A percentile compares a stretch with the other conserved stretches of the same genome.
These are phyloP conservation scores for Halichoerus grypus DNA, from an alignment of 2,113 vertebrate genomes.

Conservation along the genomic window DNA sequence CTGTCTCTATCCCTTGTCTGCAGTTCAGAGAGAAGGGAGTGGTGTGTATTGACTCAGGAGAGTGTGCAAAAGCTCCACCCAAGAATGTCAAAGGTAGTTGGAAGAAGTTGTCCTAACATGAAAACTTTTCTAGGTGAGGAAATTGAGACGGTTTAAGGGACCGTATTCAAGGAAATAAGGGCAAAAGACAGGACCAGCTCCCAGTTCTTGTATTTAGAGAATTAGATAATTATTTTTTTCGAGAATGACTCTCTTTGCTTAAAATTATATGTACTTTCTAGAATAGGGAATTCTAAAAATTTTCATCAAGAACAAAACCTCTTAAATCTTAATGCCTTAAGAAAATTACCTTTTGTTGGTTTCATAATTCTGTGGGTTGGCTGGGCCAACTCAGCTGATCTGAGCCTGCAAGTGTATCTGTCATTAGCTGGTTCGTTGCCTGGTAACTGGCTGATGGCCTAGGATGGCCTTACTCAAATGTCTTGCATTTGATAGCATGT, in stretches of 20 bases:
- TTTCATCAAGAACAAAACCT: not conserved
- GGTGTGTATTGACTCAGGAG: not conserved
- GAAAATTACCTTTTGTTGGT: not conserved
- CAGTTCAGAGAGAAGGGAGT: not conserved
- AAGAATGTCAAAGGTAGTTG: not conserved
- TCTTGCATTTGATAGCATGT: not conserved
- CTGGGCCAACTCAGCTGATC: no score
- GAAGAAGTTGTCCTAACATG: not conserved
- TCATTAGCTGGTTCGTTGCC: not conserved
- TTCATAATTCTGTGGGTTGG: not conserved
- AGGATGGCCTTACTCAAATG: not conserved
- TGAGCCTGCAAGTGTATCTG: fast-evolving
- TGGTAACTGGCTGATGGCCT: not conserved
- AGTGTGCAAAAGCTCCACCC: not conserved
- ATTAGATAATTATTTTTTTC: not conserved
- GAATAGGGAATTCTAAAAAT: not conserved
- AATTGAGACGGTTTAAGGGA: not conserved
- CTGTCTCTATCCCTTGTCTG: not conserved
- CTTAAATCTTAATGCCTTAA: not conserved
- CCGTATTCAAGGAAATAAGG: not conserved
- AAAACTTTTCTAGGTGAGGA: not conserved
- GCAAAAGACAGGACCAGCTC: not conserved
- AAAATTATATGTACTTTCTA: not conserved
- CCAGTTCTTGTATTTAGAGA: not conserved
- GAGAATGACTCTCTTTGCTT: not conserved